A percentile compares a stretch with the other conserved stretches of the same genome.
Evolutionary conservation across 2,113 vertebrate species (phyloP).

Genomic region (Amphiprion ocellaris): DNA sequence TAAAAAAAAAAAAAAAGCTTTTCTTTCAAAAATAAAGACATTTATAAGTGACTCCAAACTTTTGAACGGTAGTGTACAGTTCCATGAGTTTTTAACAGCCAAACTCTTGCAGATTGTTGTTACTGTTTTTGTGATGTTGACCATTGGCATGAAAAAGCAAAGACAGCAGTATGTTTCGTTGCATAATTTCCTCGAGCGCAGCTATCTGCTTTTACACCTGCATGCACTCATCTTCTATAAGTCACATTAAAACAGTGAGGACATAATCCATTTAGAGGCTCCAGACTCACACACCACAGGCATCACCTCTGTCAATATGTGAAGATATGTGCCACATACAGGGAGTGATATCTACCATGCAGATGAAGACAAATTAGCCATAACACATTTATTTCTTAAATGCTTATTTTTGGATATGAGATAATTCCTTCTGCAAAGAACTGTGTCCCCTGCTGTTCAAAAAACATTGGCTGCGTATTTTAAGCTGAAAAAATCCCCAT

Average conservation of each 20-base stretch:
- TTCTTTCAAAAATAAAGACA: too few relatives aligned
- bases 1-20: too few relatives aligned
- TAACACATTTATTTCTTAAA: constrained; percentile 9
- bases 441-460: background rate
- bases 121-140: background rate
- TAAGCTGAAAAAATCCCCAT: background rate
- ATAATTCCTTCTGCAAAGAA: constrained; percentile 17
- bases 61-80: too few relatives aligned
- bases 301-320: constrained; percentile 11
- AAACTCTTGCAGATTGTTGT: too few relatives aligned
- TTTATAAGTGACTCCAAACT: too few relatives aligned
- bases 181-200: background rate
- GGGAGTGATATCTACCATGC: background rate
- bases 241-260: background rate
- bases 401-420: background rate
- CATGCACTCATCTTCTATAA: background rate
- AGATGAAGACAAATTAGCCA: constrained; percentile 36
- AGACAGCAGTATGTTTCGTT: background rate
- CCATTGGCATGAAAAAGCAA: background rate
- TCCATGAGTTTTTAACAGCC: too few relatives aligned
- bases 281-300: constrained; percentile 12
- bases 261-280: constrained; percentile 18
- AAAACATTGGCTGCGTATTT: constrained; percentile 19
- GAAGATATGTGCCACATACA: constrained; percentile 17
- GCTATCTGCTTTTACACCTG: background rate